A percentile compares a stretch with the other conserved stretches of the same genome.
Evolutionary conservation across 2,888 invertebrate genomes (phyloP).

Genomic region (Conus canariensis): DNA sequence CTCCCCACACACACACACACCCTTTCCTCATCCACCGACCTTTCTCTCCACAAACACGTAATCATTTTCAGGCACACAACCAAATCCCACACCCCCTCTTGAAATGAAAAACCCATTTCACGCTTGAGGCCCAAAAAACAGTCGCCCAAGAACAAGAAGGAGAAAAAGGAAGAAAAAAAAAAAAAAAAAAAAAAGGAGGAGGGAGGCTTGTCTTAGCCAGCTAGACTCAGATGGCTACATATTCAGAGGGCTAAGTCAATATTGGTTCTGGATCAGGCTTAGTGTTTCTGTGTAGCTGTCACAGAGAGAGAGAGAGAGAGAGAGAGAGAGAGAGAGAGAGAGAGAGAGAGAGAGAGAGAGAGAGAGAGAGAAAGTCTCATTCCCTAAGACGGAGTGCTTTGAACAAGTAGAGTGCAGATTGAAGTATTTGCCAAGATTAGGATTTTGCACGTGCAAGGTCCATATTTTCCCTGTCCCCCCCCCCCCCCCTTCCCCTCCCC

Average conservation of each 20-base stretch:
- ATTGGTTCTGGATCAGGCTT: constrained; percentile 16
- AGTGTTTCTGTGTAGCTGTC: not conserved
- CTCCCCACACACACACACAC: not conserved
- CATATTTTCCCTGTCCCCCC: not conserved
- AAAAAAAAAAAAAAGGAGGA: not conserved
- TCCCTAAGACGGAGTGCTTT: not conserved
- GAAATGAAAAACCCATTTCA: constrained; percentile 9
- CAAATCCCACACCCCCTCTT: not conserved
- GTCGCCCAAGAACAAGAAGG: no score
- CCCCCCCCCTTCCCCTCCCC: not conserved
- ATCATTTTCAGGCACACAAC: constrained; percentile 10
- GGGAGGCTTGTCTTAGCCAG: not conserved
- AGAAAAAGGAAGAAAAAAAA: not conserved
- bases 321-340: not conserved
- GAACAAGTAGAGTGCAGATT: not conserved
- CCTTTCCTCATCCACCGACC: not conserved
- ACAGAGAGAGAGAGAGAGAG: not conserved
- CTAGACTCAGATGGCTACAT: not conserved
- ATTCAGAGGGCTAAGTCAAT: constrained; percentile 15
- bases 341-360: not conserved
- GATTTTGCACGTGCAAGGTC: not conserved
- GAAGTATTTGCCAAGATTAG: not conserved
- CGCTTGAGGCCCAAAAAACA: constrained; percentile 10
- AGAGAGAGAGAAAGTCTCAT: not conserved
- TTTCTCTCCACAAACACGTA: constrained; percentile 8